Evolutionary conservation across 2,888 invertebrate species (phyloP).

Genomic region (Andrena chrysosceles): DNA sequence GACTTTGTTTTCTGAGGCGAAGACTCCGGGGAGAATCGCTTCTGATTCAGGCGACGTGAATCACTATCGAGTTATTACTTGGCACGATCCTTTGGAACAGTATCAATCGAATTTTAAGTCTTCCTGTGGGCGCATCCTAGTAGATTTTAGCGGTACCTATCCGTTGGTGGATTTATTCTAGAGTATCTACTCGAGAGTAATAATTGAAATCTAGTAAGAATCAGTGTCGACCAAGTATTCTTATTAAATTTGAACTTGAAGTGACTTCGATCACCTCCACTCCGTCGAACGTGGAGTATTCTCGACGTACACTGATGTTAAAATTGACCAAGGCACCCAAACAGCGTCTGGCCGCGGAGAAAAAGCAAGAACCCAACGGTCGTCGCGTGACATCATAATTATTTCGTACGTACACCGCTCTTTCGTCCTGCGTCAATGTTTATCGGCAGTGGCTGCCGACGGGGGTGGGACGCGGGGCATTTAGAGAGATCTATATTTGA

Average conservation of each 20-base stretch:
- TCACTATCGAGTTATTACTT: not conserved
- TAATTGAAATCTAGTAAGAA: too few species aligned
- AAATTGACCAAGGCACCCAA: not conserved
- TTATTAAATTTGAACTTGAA: too few species aligned
- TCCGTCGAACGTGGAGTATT: not conserved
- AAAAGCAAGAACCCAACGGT: constrained; percentile 11
- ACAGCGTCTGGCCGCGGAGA: not conserved
- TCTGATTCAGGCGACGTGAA: not conserved
- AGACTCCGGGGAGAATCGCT: not conserved
- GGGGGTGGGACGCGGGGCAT: constrained; percentile 60
- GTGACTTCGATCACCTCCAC: too few species aligned
- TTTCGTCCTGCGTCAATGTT: constrained; percentile 67
- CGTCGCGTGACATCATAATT: constrained; percentile 62
- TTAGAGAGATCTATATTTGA: constrained; percentile 80
- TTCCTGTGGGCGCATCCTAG: not conserved
- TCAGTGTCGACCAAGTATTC: too few species aligned
- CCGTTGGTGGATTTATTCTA: too few species aligned
- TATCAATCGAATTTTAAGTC: not conserved
- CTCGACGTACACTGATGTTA: not conserved
- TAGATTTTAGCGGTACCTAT: not conserved
- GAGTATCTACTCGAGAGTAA: too few species aligned
- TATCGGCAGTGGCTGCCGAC: constrained; percentile 54
- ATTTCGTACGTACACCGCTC: constrained; percentile 52
- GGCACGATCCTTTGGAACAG: not conserved
- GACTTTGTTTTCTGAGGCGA: constrained; percentile 27